phyloP scores from a whole-genome alignment of 53 echinoderm and acorn worm species.

The Arbacia lixula region DNA sequence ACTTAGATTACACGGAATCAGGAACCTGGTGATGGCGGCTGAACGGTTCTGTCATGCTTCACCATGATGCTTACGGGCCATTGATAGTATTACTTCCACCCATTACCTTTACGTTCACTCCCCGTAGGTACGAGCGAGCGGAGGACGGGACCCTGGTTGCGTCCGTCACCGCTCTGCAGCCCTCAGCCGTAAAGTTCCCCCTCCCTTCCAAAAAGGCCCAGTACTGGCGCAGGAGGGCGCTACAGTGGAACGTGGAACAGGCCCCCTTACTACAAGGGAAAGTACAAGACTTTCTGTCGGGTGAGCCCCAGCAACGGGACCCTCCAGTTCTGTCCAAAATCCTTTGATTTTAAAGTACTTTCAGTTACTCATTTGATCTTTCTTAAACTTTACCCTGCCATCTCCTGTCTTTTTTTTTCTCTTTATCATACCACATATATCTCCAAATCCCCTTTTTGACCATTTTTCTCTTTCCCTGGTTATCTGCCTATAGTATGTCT shows the following conservation, averaged over 20 bases:
- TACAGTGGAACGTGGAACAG: conserved; percentile 60
- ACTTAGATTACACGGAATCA: no score
- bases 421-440: background rate
- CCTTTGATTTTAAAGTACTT: no score
- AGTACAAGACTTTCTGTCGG: conserved; percentile 61
- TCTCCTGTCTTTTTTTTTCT: background rate
- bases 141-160: conserved; percentile 65
- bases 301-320: background rate
- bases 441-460: background rate
- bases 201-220: conserved; percentile 62
- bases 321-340: no score
- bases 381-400: background rate
- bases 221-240: conserved; percentile 70
- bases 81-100: no score
- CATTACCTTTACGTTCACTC: no score
- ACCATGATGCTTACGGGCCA: no score
- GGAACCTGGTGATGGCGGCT: no score
- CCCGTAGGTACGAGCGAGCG: conserved; percentile 54
- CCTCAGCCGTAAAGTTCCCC: conserved; percentile 64
- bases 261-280: conserved; percentile 55
- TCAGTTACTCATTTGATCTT: no score
- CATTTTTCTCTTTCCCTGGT: background rate
- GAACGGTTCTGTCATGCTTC: no score
- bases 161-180: conserved; percentile 65
- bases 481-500: no score